Percentiles rank a stretch among this genome's conserved stretches.
These are phyloP conservation scores for Australoheros scitulus DNA, from an alignment of 2,113 vertebrate species.

Conservation along the genomic window DNA sequence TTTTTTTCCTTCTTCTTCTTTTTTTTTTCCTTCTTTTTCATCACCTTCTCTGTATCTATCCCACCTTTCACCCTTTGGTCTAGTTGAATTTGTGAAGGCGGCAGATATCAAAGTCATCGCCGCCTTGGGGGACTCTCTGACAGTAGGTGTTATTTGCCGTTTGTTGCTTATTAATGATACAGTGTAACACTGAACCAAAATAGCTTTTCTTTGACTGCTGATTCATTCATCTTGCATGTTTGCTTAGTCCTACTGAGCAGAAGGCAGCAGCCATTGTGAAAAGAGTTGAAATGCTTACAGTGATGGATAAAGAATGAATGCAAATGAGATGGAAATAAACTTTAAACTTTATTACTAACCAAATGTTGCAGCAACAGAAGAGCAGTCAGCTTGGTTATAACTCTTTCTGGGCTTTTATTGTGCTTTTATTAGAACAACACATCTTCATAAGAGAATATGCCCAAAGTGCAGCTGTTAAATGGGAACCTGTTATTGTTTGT, in stretches of 20 bases:
- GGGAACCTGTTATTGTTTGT: fast-evolving
- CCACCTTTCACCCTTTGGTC: background rate
- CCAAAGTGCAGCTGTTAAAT: background rate
- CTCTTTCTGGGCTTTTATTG: background rate
- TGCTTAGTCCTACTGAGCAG: background rate
- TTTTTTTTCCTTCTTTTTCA: fast-evolving
- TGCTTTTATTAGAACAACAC: background rate
- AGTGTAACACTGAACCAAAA: background rate
- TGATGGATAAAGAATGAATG: constrained; percentile 1
- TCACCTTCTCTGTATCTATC: background rate
- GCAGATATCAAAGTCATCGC: constrained; percentile 90
- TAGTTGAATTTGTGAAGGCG: constrained; percentile 88
- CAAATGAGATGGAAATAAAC: background rate
- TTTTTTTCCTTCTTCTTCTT: no score
- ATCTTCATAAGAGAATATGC: constrained; percentile 3
- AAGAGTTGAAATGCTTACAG: background rate
- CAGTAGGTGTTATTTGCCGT: constrained; percentile 78
- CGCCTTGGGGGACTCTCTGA: constrained; percentile 92
- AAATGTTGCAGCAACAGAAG: constrained; percentile 1
- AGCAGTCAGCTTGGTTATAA: fast-evolving
- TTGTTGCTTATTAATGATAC: background rate
- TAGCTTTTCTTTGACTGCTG: background rate
- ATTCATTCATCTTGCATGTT: background rate
- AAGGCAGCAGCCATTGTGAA: background rate
- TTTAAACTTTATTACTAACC: background rate